Evolutionary conservation across 2,888 invertebrate species (phyloP).

Genomic region (Epirrita christyi): DNA sequence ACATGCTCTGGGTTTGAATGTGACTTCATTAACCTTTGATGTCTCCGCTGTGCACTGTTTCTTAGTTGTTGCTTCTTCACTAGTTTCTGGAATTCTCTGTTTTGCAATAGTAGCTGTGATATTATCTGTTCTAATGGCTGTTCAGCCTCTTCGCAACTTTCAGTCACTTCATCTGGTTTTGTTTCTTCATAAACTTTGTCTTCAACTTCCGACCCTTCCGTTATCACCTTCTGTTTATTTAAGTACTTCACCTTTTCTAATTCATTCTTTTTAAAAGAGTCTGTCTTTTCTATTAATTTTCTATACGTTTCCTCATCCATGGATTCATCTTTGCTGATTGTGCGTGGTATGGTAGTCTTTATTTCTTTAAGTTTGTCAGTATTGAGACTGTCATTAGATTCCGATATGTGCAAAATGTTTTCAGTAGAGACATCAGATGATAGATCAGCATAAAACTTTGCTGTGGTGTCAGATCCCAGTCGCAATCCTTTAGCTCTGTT

Average conservation of each 20-base stretch:
- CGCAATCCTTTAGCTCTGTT: slow-evolving; percentile 85
- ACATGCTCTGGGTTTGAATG: slow-evolving; percentile 80
- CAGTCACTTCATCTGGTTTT: slow-evolving; percentile 50
- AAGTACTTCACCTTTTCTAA: slow-evolving; percentile 79
- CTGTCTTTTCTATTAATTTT: slow-evolving; percentile 79
- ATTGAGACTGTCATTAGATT: slow-evolving; percentile 86
- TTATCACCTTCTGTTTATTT: slow-evolving; percentile 78
- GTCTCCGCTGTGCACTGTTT: slow-evolving; percentile 80
- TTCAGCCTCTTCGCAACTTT: slow-evolving; percentile 70
- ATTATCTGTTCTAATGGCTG: slow-evolving; percentile 91
- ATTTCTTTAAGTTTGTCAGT: slow-evolving; percentile 64
- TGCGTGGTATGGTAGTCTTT: slow-evolving; percentile 52
- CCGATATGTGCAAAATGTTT: slow-evolving; percentile 86
- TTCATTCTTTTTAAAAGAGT: slow-evolving; percentile 82
- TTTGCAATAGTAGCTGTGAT: slow-evolving; percentile 92
- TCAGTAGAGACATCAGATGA: slow-evolving; percentile 86
- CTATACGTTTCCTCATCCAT: slow-evolving; percentile 79
- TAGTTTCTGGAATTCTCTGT: slow-evolving; percentile 91
- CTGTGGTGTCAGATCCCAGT: slow-evolving; percentile 77
- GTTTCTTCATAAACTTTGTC: slow-evolving; percentile 58
- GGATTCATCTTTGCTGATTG: slow-evolving; percentile 73
- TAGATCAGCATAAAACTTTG: slow-evolving; percentile 88
- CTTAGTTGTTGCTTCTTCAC: slow-evolving; percentile 89
- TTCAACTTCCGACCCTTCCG: slow-evolving; percentile 72
- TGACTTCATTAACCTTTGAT: slow-evolving; percentile 83